Conservation (phyloP, 2,113 vertebrate genomes). For the Rissa tridactyla region DNA sequence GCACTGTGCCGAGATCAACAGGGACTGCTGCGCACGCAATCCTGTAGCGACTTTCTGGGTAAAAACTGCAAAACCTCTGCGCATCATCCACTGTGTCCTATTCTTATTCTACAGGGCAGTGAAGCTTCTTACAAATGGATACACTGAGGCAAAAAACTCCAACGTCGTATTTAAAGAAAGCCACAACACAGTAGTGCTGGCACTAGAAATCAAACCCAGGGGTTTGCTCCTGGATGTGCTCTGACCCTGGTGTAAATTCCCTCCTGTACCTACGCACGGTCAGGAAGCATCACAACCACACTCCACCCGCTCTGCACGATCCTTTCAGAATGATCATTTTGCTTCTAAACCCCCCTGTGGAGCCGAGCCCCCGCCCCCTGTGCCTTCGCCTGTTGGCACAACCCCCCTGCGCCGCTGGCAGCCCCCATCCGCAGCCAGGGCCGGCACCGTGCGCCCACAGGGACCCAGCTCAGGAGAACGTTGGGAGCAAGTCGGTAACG, state of each 20-base stretch:
- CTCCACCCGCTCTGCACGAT: neutral
- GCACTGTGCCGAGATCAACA: accelerated
- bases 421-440: neutral
- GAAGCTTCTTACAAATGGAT: neutral
- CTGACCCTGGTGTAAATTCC: neutral
- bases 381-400: neutral
- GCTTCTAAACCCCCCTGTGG: neutral
- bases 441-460: accelerated
- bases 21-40: neutral
- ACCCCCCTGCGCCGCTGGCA: neutral
- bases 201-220: neutral
- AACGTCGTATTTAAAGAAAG: neutral
- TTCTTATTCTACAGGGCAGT: neutral
- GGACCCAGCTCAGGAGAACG: neutral
- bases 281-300: neutral
- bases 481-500: neutral
- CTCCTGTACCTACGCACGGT: neutral
- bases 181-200: accelerated
- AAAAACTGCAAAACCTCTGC: neutral
- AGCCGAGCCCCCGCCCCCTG: neutral
- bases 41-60: too few relatives aligned
- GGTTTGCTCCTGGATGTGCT: neutral
- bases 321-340: neutral
- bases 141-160: neutral
- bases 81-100: neutral